phyloP scores from a whole-genome alignment of 2,888 invertebrate genomes.

The Arrhopalites spinosus region DNA sequence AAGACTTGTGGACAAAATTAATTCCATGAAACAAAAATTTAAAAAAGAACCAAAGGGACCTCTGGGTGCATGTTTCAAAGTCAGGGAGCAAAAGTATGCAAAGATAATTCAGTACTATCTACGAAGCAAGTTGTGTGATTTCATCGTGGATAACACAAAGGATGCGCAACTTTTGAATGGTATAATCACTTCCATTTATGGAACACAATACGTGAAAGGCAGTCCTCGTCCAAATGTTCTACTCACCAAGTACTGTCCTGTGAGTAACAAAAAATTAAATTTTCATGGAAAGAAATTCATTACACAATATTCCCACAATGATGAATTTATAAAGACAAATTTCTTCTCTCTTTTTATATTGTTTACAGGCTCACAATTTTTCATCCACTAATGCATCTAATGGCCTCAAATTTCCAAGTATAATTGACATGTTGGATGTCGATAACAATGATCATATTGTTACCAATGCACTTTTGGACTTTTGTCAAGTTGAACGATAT shows the following conservation, averaged over 20 bases:
- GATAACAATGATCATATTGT: conserved; percentile 71
- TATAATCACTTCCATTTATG: conserved; percentile 28
- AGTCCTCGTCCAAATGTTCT: background rate
- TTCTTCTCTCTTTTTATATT: background rate
- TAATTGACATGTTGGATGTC: conserved; percentile 75
- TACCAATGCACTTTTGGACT: conserved; percentile 84
- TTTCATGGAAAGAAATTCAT: background rate
- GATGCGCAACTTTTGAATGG: conserved; percentile 39
- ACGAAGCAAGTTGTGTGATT: conserved; percentile 12
- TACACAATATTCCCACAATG: background rate
- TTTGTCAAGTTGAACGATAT: conserved; percentile 72
- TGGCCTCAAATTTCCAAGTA: conserved; percentile 57
- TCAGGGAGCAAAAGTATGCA: conserved; percentile 44
- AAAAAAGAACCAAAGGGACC: conserved; percentile 48
- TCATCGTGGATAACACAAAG: conserved; percentile 44
- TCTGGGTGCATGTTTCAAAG: conserved; percentile 44
- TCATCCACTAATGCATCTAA: conserved; percentile 20
- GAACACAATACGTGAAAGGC: background rate
- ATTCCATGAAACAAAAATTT: conserved; percentile 41
- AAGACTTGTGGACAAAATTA: conserved; percentile 44
- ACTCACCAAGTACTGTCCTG: background rate
- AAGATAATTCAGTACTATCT: conserved; percentile 43
- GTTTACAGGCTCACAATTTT: conserved; percentile 38
- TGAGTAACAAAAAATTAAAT: background rate
- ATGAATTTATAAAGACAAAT: background rate